Evolutionary conservation across 2,797 vertebrate species (phyloP).

Genomic region (Anguilla megastoma): DNA sequence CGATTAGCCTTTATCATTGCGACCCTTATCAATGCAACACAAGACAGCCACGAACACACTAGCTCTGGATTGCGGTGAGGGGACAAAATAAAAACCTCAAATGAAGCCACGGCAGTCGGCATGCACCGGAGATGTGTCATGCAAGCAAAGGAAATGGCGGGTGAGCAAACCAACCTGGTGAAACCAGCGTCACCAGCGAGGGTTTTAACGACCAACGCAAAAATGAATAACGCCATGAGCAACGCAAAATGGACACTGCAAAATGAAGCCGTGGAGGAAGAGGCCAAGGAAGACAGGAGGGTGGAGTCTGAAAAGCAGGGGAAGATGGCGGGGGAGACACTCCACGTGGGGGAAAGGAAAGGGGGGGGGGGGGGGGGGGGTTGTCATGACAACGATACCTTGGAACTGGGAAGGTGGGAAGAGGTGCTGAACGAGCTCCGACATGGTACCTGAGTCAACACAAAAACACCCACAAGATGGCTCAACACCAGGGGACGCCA

Average conservation of each 20-base stretch:
- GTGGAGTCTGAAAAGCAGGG: constrained; percentile 36
- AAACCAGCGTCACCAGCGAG: background rate
- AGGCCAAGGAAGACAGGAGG: constrained; percentile 23
- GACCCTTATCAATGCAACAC: background rate
- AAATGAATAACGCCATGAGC: background rate
- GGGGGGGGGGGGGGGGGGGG: constrained; percentile 26
- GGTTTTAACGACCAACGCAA: constrained; percentile 20
- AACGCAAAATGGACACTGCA: constrained; percentile 33
- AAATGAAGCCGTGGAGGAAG: constrained; percentile 21
- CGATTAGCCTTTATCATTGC: background rate
- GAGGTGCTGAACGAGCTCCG: constrained; percentile 81
- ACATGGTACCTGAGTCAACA: constrained; percentile 79
- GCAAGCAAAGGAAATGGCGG: constrained; percentile 40
- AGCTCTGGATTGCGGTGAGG: background rate
- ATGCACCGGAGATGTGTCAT: constrained; percentile 34
- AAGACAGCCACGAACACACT: constrained; percentile 6
- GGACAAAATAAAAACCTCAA: background rate
- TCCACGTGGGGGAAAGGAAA: background rate
- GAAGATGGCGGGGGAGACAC: background rate
- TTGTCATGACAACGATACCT: constrained; percentile 67
- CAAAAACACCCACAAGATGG: constrained; percentile 65
- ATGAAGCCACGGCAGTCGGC: constrained; percentile 19
- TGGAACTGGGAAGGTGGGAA: constrained; percentile 81
- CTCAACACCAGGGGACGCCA: background rate
- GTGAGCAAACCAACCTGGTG: constrained; percentile 23